Conservation (phyloP, 1,140 invertebrate genomes). For the Acromyrmex heyeri region DNA sequence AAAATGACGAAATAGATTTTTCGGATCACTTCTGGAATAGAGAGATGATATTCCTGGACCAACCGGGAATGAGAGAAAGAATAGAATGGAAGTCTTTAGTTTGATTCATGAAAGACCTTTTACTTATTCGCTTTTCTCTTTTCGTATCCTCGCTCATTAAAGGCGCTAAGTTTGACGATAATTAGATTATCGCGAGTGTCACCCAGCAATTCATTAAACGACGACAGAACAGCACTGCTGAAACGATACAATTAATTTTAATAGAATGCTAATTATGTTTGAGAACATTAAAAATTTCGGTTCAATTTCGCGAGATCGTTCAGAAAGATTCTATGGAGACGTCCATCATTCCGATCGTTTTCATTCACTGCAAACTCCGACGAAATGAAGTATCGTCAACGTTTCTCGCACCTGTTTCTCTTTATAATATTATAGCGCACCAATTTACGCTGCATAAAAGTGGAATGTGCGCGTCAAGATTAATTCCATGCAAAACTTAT, state of each 20-base stretch:
- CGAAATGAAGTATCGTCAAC: slow-evolving; percentile 1
- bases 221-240: not conserved
- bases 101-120: slow-evolving; percentile 31
- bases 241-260: slow-evolving; percentile 11
- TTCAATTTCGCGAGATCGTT: slow-evolving; percentile 36
- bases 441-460: not conserved
- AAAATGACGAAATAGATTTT: slow-evolving; percentile 44
- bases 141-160: slow-evolving; percentile 19
- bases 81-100: not conserved
- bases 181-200: slow-evolving; percentile 35
- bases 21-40: slow-evolving; percentile 1
- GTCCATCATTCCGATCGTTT: not conserved
- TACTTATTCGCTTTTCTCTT: slow-evolving; percentile 22
- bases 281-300: not conserved
- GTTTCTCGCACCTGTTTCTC: not conserved
- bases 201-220: slow-evolving; percentile 29
- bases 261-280: slow-evolving; percentile 3
- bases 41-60: slow-evolving; percentile 57
- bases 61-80: slow-evolving; percentile 13
- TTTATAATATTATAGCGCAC: not conserved
- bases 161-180: slow-evolving; percentile 37
- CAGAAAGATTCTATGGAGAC: not conserved
- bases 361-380: slow-evolving; percentile 15
- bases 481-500: not conserved
- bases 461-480: slow-evolving; percentile 35